Evolutionary conservation across 2,113 vertebrate genomes (phyloP), one percentile per base, ranked within the genome.

Genomic region (Cariama cristata): DNA sequence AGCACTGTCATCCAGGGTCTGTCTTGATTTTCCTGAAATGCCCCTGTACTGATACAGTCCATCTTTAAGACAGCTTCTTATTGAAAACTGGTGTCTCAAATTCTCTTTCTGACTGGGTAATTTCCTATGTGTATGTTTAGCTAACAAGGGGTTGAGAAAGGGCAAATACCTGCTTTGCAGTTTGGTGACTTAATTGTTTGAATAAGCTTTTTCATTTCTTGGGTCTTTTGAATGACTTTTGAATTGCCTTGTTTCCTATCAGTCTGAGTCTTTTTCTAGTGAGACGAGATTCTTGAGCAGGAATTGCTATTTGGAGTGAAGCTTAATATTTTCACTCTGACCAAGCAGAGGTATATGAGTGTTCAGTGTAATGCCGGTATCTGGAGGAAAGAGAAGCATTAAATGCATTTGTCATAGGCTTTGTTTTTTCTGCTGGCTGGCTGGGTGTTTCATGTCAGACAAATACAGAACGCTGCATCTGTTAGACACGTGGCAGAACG

Each of bases 401-500:
- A 60, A 38, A 45, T n/a, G 12, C 20, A 22, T 79, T 73, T 91
- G 22, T 59, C 22, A 11, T 22, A 15, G 44, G 21, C 50, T 81
- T 40, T 64, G 62, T 40, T n/a, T 38, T 11, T 86, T 53, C 38
- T 35, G 38, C 69, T 42, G 0, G 0, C n/a, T 76, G 71, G 38
- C 8, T 66, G 50, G 8, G 28, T 35, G 40, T 42, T 82, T 76
- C 26, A 3, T 3, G 15, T 81, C 26, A 12, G 38, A 30, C 32
- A 74, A 42, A 62, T 24, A 58, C 8, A 47, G 56, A 72, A 23
- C 5, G 21, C 58, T 33, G 18, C 26, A 38, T 44, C 32, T 3
- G 7, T 55, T 56, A 55, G 35, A 38, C 27, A 38, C 1, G 1
- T 15, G 42, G 32, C 40, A 50, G 30, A 79, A 21, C 0, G 2